phyloP scores from a whole-genome alignment of 2,888 invertebrate species.

The Aspidapion aeneum region DNA sequence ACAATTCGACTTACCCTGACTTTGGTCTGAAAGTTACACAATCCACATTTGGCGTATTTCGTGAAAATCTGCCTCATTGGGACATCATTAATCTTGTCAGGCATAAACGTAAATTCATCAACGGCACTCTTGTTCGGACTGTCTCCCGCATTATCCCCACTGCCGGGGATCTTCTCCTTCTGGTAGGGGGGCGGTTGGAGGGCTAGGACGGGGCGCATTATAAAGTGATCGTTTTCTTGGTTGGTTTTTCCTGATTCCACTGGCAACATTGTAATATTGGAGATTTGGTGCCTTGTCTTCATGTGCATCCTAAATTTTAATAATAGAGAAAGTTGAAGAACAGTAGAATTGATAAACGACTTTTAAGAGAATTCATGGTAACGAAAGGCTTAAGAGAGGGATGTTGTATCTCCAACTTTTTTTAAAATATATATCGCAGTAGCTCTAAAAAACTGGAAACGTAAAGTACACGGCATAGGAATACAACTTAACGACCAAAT shows the following conservation, averaged over 20 bases:
- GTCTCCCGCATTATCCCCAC: background rate
- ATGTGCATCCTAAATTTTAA: slow-evolving; percentile 52
- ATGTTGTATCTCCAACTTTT: no score
- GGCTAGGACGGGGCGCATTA: slow-evolving; percentile 36
- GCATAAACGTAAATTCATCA: slow-evolving; percentile 44
- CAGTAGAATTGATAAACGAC: no score
- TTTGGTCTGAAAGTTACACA: slow-evolving; percentile 67
- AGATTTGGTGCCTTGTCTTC: slow-evolving; percentile 51
- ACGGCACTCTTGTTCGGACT: background rate
- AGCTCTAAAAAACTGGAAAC: no score
- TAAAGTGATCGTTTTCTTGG: slow-evolving; percentile 49
- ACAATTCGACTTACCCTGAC: slow-evolving; percentile 29
- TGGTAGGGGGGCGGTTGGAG: slow-evolving; percentile 11
- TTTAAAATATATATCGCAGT: no score
- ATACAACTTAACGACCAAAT: no score
- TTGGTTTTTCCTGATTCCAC: slow-evolving; percentile 49
- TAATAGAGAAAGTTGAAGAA: slow-evolving; percentile 10
- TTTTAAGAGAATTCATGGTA: no score
- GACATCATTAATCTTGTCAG: slow-evolving; percentile 60
- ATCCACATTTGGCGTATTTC: slow-evolving; percentile 47
- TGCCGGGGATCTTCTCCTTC: slow-evolving; percentile 1
- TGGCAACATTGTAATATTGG: slow-evolving; percentile 46
- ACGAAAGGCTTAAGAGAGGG: no score
- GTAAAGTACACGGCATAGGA: no score
- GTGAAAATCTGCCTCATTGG: slow-evolving; percentile 64